Percentiles rank a stretch among this genome's conserved stretches.
Conservation (phyloP, 2,113 vertebrate species). For the Oncorhynchus masou region DNA sequence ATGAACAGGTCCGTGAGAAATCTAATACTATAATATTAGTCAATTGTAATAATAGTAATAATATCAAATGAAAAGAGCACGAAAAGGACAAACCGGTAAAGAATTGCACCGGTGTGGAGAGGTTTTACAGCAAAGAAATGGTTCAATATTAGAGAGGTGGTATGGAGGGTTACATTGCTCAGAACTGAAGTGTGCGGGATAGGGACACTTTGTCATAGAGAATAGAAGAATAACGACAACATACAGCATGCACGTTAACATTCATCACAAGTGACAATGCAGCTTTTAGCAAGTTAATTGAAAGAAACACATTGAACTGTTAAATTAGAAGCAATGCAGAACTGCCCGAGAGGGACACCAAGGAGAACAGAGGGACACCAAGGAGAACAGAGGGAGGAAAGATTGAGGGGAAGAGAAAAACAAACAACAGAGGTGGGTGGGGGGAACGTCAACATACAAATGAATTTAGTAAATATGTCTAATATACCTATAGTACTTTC, state of each 20-base stretch:
- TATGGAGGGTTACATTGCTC: slow-evolving; percentile 87
- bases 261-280: slow-evolving; percentile 83
- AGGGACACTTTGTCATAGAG: slow-evolving; percentile 86
- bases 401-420: neutral
- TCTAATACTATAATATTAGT: slow-evolving; percentile 69
- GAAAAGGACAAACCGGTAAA: slow-evolving; percentile 90
- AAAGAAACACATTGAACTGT: slow-evolving; percentile 33
- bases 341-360: slow-evolving; percentile 35
- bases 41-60: slow-evolving; percentile 47
- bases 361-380: slow-evolving; percentile 24
- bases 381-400: neutral
- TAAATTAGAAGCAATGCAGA: slow-evolving; percentile 49
- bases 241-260: slow-evolving; percentile 84
- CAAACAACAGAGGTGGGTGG: slow-evolving; percentile 4
- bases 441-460: slow-evolving; percentile 56
- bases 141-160: slow-evolving; percentile 91
- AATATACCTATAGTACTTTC: slow-evolving; percentile 33
- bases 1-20: slow-evolving; percentile 91
- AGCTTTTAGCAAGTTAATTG: slow-evolving; percentile 76
- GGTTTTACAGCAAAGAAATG: slow-evolving; percentile 85
- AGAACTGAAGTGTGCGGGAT: slow-evolving; percentile 90
- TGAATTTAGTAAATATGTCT: slow-evolving; percentile 32
- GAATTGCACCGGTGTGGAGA: slow-evolving; percentile 86
- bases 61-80: slow-evolving; percentile 79
- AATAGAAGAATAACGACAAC: slow-evolving; percentile 80